phyloP scores from a whole-genome alignment of 2,113 vertebrate genomes.

The Camelus dromedarius region DNA sequence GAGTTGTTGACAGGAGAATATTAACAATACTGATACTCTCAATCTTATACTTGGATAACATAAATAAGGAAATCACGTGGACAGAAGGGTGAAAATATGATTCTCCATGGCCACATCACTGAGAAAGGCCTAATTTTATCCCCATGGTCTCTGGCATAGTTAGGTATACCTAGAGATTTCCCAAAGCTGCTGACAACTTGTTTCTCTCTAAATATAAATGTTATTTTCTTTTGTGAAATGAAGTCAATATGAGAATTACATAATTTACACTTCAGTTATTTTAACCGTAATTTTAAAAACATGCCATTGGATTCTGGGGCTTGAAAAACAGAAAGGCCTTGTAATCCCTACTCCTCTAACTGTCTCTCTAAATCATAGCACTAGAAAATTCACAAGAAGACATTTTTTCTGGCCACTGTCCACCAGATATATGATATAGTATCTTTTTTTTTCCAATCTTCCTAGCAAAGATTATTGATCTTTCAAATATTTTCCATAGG shows the following conservation, averaged over 20 bases:
- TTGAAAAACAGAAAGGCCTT: conserved; percentile 35
- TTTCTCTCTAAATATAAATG: conserved; percentile 69
- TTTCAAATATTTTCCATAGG: conserved; percentile 10
- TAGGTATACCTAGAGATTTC: not conserved
- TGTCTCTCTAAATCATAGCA: not conserved
- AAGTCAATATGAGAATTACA: conserved; percentile 70
- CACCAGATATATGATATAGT: not conserved
- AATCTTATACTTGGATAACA: not conserved
- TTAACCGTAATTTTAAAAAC: conserved; percentile 56
- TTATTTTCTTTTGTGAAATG: conserved; percentile 67
- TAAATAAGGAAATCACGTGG: conserved; percentile 32
- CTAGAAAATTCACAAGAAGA: not conserved
- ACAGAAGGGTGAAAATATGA: conserved; percentile 42
- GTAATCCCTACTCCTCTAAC: not conserved
- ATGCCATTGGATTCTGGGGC: not conserved
- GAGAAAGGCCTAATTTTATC: conserved; percentile 28
- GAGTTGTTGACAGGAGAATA: conserved; percentile 28
- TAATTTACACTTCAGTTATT: conserved; percentile 62
- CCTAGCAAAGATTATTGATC: not conserved
- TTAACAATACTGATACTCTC: not conserved
- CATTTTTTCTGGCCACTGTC: not conserved
- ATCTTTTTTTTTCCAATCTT: not conserved
- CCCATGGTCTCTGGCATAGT: not conserved
- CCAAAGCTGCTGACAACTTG: conserved; percentile 51
- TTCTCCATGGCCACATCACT: not conserved